phyloP scores from a whole-genome alignment of 2,113 vertebrate genomes.

The Prolemur simus region DNA sequence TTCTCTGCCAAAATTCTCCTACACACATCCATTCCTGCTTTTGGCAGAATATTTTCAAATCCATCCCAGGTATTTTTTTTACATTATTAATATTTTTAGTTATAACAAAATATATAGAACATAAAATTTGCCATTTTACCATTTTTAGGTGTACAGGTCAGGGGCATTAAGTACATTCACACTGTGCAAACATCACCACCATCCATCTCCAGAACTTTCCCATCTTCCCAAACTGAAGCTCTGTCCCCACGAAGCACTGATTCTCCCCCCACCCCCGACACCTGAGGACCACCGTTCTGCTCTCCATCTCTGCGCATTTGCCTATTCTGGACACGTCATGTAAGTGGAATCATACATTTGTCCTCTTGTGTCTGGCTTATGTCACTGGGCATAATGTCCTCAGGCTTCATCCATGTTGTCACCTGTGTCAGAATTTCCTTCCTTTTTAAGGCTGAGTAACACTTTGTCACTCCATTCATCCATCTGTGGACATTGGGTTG shows the following conservation, averaged over 20 bases:
- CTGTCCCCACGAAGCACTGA: neutral
- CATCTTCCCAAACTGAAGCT: neutral
- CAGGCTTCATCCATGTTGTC: neutral
- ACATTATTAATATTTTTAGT: neutral
- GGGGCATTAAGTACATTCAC: neutral
- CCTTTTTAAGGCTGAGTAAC: neutral
- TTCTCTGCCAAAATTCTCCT: neutral
- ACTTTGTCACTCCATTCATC: neutral
- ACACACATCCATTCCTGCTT: too few species aligned
- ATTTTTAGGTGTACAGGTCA: neutral
- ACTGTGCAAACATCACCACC: neutral
- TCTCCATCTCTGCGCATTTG: accelerated
- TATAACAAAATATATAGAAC: neutral
- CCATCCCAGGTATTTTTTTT: neutral
- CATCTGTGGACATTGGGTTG: neutral
- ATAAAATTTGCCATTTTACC: neutral
- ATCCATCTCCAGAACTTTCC: neutral
- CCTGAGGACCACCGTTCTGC: accelerated
- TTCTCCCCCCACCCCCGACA: neutral
- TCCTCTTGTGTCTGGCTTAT: neutral
- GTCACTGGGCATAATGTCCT: neutral
- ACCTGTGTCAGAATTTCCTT: neutral
- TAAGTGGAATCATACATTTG: accelerated
- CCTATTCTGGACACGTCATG: neutral
- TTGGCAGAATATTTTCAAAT: neutral